Base-by-base conservation (phyloP, 2,888 invertebrate genomes). In the Eudemis profundana region DNA sequence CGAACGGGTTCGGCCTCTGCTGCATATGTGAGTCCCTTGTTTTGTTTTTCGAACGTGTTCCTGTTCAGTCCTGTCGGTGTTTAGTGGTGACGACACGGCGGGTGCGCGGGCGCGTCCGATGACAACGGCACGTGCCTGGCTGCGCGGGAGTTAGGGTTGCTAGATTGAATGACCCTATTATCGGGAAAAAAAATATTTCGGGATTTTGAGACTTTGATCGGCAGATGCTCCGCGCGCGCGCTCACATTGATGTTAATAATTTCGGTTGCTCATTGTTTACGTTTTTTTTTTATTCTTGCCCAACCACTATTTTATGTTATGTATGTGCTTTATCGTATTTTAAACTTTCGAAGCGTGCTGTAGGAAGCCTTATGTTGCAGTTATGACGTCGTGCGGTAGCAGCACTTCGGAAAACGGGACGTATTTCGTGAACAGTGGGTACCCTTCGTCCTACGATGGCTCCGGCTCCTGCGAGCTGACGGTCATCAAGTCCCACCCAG, bases 381-480 rank as follows among this genome's bases (percentile, higher is more conserved):
- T 96, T 81, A 93, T 96, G 80, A 94, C 95, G 44, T 95, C 95
- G 1, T 98, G 97, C 72, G 97, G 97, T 0, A 95, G 95, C 56
- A 93, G 94, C 0, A 95, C 96, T 0, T 92, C 94, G 0, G 96
- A 96, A 78, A 98, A 98, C 79, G 95, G 96, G 1, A 97, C 97
- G 0, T 96, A 97, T 78, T 98, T 98, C 82, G 96, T 97, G 0
- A 97, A 97, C 83, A 93, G 94, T 1, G 96, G 96, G 68, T 97
- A 96, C 85, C 97, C 97, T 0, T 84, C 89, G 0, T 66, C 83
- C 0, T 96, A 94, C 76, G 96, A 97, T 72, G 95, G 94, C 0
- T 96, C 96, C 0, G 96, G 96, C 0, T 97, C 97, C 19, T 98
- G 97, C 75, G 97, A 97, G 79, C 93, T 97, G 4, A 97, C 96